These are phyloP conservation scores for Botia almorhae DNA, from an alignment of 2,797 vertebrate species.

Conservation along the genomic window DNA sequence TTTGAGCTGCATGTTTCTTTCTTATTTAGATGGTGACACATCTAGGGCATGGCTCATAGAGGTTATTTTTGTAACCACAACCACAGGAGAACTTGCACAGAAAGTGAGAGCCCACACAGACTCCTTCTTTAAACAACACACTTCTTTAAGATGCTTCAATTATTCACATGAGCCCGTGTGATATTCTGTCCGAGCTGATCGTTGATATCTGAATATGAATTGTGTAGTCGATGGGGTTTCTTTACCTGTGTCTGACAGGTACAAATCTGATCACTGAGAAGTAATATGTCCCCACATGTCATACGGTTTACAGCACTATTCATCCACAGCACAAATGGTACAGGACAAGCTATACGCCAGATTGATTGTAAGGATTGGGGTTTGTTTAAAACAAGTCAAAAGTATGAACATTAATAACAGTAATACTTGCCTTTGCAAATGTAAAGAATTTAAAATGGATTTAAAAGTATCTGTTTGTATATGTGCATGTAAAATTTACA, in stretches of 20 bases:
- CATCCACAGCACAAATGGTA: background rate
- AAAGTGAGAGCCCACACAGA: conserved; percentile 4
- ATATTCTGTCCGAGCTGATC: too few relatives aligned
- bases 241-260: background rate
- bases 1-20: background rate
- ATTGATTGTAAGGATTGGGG: too few relatives aligned
- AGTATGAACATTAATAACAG: too few relatives aligned
- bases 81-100: background rate
- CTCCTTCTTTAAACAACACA: background rate
- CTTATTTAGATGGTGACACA: conserved; percentile 27
- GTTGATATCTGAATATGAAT: background rate
- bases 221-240: background rate
- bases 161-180: background rate
- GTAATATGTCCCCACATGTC: background rate
- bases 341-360: too few relatives aligned
- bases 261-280: background rate
- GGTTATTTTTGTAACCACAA: conserved; percentile 20
- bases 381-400: too few relatives aligned
- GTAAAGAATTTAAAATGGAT: too few relatives aligned
- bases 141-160: background rate
- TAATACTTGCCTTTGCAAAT: too few relatives aligned
- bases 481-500: too few relatives aligned
- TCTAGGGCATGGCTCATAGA: conserved; percentile 24
- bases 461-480: too few relatives aligned
- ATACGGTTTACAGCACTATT: background rate